phyloP scores from a whole-genome alignment of 2,797 vertebrate genomes.

The Sebastes baramenuke region DNA sequence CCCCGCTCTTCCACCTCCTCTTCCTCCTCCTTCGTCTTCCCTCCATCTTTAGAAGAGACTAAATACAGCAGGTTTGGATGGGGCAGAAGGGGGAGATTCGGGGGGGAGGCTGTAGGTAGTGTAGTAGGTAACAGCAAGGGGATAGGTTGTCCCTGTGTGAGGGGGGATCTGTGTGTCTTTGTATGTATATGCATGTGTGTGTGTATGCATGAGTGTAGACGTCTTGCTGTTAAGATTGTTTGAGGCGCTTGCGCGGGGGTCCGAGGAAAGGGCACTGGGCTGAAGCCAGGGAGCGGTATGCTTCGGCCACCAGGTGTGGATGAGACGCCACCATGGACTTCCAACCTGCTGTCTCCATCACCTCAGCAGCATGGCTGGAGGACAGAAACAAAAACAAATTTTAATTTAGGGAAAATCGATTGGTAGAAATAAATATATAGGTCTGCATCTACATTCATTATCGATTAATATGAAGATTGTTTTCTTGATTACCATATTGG shows the following conservation, averaged over 20 bases:
- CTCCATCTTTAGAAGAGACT: constrained; percentile 67
- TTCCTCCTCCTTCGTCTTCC: constrained; percentile 24
- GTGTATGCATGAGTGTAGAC: constrained; percentile 5
- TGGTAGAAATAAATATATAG: not conserved
- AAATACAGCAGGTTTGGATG: constrained; percentile 73
- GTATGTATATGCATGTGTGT: constrained; percentile 27
- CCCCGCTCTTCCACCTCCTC: constrained; percentile 39
- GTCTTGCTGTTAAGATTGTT: constrained; percentile 90
- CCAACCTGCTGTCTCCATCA: constrained; percentile 98
- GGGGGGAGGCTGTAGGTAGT: constrained; percentile 69
- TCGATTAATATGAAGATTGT: not conserved
- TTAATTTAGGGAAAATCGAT: not conserved
- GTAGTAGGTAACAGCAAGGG: constrained; percentile 69
- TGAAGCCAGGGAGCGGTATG: constrained; percentile 95
- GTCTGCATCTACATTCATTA: not conserved
- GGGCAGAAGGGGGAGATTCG: constrained; percentile 44
- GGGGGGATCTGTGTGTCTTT: constrained; percentile 20
- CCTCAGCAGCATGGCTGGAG: constrained; percentile 93
- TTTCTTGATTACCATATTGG: not conserved
- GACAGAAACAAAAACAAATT: not conserved
- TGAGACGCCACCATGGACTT: constrained; percentile 98
- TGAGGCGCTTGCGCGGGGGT: constrained; percentile 96
- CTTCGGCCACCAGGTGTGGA: constrained; percentile 96
- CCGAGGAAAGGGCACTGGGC: constrained; percentile 98
- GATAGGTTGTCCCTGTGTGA: constrained; percentile 53